These are phyloP conservation scores for Drosophila paranaensis DNA, from an alignment of 2,888 invertebrate species.

Conservation along the genomic window DNA sequence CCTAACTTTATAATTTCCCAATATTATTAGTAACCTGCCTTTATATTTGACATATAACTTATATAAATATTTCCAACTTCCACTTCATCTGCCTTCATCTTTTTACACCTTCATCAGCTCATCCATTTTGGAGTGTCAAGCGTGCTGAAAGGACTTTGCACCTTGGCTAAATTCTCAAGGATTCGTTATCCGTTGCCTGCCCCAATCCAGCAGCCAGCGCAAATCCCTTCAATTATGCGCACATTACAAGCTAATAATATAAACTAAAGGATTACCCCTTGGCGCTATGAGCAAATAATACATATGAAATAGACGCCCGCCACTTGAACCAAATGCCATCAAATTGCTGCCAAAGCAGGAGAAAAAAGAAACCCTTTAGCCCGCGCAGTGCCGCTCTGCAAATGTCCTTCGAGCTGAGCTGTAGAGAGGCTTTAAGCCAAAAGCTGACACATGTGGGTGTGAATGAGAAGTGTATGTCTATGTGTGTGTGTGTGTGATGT, in stretches of 20 bases:
- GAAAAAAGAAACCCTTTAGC: not conserved
- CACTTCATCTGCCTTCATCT: conserved; percentile 2
- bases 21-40: too few species aligned
- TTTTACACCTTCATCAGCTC: conserved; percentile 25
- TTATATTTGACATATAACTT: too few species aligned
- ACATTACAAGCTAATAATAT: conserved; percentile 78
- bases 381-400: not conserved
- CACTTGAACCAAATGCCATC: conserved; percentile 70
- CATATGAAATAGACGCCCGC: conserved; percentile 60
- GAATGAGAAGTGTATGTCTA: not conserved
- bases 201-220: conserved; percentile 5
- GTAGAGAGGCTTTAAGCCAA: conserved; percentile 56
- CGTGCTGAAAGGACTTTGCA: conserved; percentile 43
- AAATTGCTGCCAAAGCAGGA: conserved; percentile 62
- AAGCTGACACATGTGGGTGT: conserved; percentile 23
- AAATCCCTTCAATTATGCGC: conserved; percentile 72
- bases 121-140: conserved; percentile 47
- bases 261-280: conserved; percentile 75
- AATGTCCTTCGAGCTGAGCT: conserved; percentile 40
- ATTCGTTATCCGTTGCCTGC: conserved; percentile 13
- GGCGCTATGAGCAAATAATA: conserved; percentile 64
- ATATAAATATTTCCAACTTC: too few species aligned
- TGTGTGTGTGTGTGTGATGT: not conserved
- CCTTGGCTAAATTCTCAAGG: conserved; percentile 33
- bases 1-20: too few species aligned